These are phyloP conservation scores for Nomada ferruginata DNA, from an alignment of 2,888 invertebrate genomes.

Conservation along the genomic window DNA sequence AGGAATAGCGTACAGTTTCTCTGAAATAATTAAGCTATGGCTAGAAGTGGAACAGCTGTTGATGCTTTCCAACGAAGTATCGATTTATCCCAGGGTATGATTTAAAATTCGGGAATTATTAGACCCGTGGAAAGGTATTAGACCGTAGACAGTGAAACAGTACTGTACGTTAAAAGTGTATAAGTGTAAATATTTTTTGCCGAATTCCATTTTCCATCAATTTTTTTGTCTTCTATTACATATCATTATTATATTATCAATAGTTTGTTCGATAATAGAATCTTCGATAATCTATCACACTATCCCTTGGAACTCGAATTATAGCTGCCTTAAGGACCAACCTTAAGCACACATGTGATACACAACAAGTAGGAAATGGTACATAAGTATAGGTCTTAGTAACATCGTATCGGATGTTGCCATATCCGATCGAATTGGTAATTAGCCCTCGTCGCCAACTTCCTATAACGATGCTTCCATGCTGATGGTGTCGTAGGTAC, in stretches of 20 bases:
- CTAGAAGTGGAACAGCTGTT: too few relatives aligned
- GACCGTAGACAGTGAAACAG: neutral
- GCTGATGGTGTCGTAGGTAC: slow-evolving; percentile 34
- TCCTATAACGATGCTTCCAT: slow-evolving; percentile 56
- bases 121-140: neutral
- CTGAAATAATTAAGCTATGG: too few relatives aligned
- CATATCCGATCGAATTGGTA: slow-evolving; percentile 62
- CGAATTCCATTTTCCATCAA: too few relatives aligned
- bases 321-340: neutral
- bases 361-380: neutral
- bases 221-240: too few relatives aligned
- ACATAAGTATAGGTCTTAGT: slow-evolving; percentile 36
- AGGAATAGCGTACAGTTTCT: too few relatives aligned
- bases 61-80: neutral
- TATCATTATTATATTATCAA: too few relatives aligned
- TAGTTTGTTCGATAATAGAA: neutral
- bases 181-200: too few relatives aligned
- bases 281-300: neutral
- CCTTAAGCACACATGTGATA: neutral
- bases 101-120: slow-evolving; percentile 22
- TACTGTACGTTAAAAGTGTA: neutral
- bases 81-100: slow-evolving; percentile 7
- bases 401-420: slow-evolving; percentile 40
- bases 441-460: slow-evolving; percentile 67
- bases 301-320: neutral